Evolutionary conservation across 2,888 invertebrate genomes (phyloP).

Genomic region (Apotomis capreana): DNA sequence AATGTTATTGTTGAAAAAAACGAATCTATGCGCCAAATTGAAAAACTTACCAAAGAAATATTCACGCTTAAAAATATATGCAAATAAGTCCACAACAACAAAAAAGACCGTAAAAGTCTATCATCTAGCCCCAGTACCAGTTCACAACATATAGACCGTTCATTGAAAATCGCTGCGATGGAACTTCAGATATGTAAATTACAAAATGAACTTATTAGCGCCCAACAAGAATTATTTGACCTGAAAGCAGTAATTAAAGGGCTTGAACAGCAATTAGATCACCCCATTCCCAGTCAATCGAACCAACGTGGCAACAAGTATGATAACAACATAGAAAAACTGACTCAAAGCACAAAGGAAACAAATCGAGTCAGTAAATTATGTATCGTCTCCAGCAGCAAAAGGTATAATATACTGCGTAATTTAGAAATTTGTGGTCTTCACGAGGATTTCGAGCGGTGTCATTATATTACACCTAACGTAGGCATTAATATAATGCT

Average conservation of each 20-base stretch:
- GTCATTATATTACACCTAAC: neutral
- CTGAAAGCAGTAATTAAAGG: too few relatives aligned
- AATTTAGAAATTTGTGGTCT: neutral
- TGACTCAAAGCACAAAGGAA: too few relatives aligned
- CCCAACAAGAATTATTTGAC: too few relatives aligned
- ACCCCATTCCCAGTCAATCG: too few relatives aligned
- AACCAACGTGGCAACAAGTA: too few relatives aligned
- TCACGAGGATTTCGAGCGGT: neutral
- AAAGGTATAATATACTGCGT: neutral
- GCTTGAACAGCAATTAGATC: too few relatives aligned
- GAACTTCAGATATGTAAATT: too few relatives aligned
- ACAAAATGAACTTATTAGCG: too few relatives aligned
- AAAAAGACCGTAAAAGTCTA: neutral
- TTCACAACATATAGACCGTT: too few relatives aligned
- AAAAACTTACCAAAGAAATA: conserved; percentile 5
- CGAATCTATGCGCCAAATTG: neutral
- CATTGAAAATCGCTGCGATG: too few relatives aligned
- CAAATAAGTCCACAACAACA: neutral
- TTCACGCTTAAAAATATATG: neutral
- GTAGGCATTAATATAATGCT: neutral
- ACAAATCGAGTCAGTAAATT: conserved; percentile 6
- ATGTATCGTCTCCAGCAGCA: conserved; percentile 6
- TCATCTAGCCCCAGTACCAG: too few relatives aligned
- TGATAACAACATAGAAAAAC: too few relatives aligned
- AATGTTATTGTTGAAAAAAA: conserved; percentile 3